Percentiles rank a stretch among this genome's conserved stretches.
Conservation (phyloP, 1,140 invertebrate species). For the Drosophila lowei region DNA sequence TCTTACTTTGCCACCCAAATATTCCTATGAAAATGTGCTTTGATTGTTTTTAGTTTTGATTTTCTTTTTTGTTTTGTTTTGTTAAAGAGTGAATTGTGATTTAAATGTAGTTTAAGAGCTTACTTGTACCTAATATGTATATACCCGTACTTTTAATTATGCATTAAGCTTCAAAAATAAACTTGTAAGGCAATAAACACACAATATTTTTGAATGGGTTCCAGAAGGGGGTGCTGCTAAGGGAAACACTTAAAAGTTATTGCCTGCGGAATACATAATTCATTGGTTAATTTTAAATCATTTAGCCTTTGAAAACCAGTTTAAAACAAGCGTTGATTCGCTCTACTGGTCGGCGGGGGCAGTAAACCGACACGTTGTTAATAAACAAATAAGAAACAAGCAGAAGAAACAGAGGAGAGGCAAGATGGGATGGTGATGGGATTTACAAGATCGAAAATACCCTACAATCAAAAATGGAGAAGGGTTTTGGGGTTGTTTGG, state of each 20-base stretch:
- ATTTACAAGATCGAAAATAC: too few species aligned
- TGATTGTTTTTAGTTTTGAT: slow-evolving; percentile 30
- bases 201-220: slow-evolving; percentile 9
- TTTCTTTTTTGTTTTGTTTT: slow-evolving; percentile 16
- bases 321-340: slow-evolving; percentile 13
- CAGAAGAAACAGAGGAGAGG: neutral
- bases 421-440: too few species aligned
- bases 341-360: slow-evolving; percentile 9
- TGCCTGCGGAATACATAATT: slow-evolving; percentile 1
- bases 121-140: slow-evolving; percentile 40
- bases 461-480: too few species aligned
- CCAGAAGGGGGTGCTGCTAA: neutral
- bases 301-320: slow-evolving; percentile 21
- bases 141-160: slow-evolving; percentile 17
- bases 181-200: neutral
- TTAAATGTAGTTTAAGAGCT: slow-evolving; percentile 54
- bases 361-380: slow-evolving; percentile 20
- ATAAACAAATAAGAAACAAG: slow-evolving; percentile 9
- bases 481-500: too few species aligned
- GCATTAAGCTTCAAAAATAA: slow-evolving; percentile 28
- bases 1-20: slow-evolving; percentile 27
- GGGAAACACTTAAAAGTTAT: too few species aligned
- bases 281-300: slow-evolving; percentile 22
- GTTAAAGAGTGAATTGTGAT: slow-evolving; percentile 62
- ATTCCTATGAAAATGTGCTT: slow-evolving; percentile 62